phyloP scores from a whole-genome alignment of 2,797 vertebrate species.

The Acanthopagrus latus region DNA sequence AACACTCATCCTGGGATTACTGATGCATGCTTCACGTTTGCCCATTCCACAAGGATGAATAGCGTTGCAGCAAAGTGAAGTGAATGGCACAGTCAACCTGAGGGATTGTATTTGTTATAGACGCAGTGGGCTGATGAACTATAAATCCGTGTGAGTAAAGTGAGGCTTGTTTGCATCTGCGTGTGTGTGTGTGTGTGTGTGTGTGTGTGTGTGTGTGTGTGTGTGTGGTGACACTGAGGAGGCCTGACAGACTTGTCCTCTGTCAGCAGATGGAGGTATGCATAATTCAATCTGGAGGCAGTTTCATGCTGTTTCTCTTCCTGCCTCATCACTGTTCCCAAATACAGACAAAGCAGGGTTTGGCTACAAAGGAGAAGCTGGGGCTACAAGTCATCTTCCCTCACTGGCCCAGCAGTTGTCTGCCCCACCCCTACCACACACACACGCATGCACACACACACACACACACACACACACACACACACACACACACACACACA shows the following conservation, averaged over 20 bases:
- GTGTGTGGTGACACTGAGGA: constrained; percentile 74
- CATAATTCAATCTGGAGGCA: constrained; percentile 85
- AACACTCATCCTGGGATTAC: constrained; percentile 34
- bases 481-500: background rate
- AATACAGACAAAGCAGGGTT: constrained; percentile 67
- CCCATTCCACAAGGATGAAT: constrained; percentile 31
- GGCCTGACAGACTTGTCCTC: constrained; percentile 83
- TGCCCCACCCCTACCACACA: background rate
- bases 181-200: constrained; percentile 44
- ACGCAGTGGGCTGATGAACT: constrained; percentile 44
- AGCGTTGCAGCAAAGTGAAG: constrained; percentile 27
- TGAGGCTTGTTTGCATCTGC: constrained; percentile 40
- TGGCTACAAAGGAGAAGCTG: constrained; percentile 44
- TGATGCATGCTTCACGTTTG: constrained; percentile 34
- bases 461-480: background rate
- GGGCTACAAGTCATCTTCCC: constrained; percentile 31
- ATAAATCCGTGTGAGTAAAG: constrained; percentile 50
- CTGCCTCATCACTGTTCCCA: constrained; percentile 75
- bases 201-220: constrained; percentile 48
- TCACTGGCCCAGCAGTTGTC: constrained; percentile 44
- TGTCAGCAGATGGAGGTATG: constrained; percentile 86
- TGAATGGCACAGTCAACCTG: constrained; percentile 54
- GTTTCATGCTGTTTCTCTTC: constrained; percentile 85
- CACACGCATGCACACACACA: background rate
- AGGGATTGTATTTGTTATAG: constrained; percentile 49